Base-by-base conservation (phyloP, 1,140 invertebrate genomes). In the Musca domestica region DNA sequence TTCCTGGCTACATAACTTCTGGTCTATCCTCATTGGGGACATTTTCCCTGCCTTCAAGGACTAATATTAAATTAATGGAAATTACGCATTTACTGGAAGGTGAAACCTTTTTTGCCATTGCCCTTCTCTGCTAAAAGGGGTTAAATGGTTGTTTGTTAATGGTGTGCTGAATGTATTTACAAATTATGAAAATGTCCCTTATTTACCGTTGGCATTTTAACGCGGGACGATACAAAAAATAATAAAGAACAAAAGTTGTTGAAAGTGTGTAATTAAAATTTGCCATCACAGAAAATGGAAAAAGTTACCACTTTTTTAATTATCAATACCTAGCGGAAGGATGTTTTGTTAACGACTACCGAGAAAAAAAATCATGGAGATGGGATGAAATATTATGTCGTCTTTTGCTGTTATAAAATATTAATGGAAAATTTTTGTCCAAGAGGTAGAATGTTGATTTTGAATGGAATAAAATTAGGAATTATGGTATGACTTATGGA, bases 1-100 rank as follows among this genome's bases (percentile, higher is more conserved):
- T 9, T n/a, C n/a, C n/a, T n/a, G n/a, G n/a, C n/a, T n/a, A n/a
- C n/a, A n/a, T n/a, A n/a, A n/a, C 34, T 41, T 10, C 10, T 12
- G 10, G 17, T 66, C 34, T 51, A 66, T 66, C 27, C 66, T 70
- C 69, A 52, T 64, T 67, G 69, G 69, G 69, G 69, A 70, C 65
- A 67, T 64, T 69, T 69, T 66, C 25, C 5, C 0, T 58, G 61
- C 65, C 65, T 66, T 61, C 48, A 47, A 63, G 58, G 69, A 30
- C 66, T 70, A 67, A 70, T 67, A 70, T 70, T 70, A 70, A 70
- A 70, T 70, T 70, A 70, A 70, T 70, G 69, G 49, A 70, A 70
- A 70, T 70, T 67, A 67, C 41, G 54, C 66, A 66, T 49, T 66
- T 66, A 58, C 41, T n/a, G 6, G 47, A 23, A 68, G 7, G 23